Evolutionary conservation across 2,797 vertebrate species (phyloP), one percentile per base, ranked within the genome.

Genomic region (Decapterus maruadsi): DNA sequence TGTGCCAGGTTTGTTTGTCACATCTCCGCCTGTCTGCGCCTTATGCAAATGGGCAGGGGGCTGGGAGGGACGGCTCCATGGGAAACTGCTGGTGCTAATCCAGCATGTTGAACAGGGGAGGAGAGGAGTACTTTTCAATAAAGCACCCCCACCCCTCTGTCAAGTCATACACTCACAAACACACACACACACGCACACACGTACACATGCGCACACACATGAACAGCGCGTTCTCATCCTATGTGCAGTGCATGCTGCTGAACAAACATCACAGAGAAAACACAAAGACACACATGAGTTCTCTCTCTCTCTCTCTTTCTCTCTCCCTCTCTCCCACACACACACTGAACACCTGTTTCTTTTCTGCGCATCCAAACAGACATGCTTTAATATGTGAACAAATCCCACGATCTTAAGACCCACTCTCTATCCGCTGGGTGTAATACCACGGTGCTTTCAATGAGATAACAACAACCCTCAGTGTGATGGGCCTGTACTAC

Each of bases 11-110:
- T 95, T 95, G 95, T 95, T 95, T 95, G 95, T 95, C 93, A 93
- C 92, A 92, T 93, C 93, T 87, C 90, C 85, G 91, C 92, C 93
- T 95, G 95, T 95, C 94, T 95, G 94, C 92, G 92, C 91, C 93
- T 92, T 95, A 95, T 95, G 95, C 94, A 94, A 95, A 95, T 95
- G 86, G 75, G 58, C 63, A 73, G 88, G 83, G 88, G 85, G 84
- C 72, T 72, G 91, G 88, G 89, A 81, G 88, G 90, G 78, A 77
- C 85, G 66, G 87, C 92, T 92, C 93, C 94, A 94, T 95, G 95
- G 95, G 95, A 95, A 95, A 94, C 92, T 95, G 92, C 92, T 94
- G 93, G 91, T 94, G 93, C 92, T 95, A 95, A 95, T 95, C 95
- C 94, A 94, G 92, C 90, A 94, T 93, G 94, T 94, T 95, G 92